Conservation (phyloP, 35 echinoderm and acorn worm genomes). For the Lytechinus pictus region DNA sequence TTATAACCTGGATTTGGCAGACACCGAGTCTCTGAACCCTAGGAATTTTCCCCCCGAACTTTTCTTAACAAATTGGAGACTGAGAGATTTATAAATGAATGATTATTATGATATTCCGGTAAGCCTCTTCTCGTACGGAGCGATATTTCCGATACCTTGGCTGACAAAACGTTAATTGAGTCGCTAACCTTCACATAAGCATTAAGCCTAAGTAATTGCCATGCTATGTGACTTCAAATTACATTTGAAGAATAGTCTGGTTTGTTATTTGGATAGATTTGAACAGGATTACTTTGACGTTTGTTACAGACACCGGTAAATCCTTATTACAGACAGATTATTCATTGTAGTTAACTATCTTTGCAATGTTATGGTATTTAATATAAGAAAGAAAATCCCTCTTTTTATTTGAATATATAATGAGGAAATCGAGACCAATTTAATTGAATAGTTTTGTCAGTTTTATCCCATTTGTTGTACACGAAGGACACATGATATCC, state of each 20-base stretch:
- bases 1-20: not conserved
- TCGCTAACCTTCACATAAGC: not conserved
- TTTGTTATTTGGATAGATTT: not conserved
- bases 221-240: not conserved
- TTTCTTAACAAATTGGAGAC: not conserved
- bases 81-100: not conserved
- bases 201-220: constrained; percentile 13
- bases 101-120: not conserved
- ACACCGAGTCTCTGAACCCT: not conserved
- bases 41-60: not conserved
- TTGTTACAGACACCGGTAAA: not conserved
- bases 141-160: not conserved
- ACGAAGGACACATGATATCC: not conserved
- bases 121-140: not conserved
- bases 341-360: not conserved
- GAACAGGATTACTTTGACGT: not conserved
- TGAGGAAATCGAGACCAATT: not conserved
- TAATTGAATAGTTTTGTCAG: not conserved
- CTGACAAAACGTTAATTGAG: not conserved
- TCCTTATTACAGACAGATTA: not conserved
- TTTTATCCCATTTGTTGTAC: not conserved
- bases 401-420: not conserved
- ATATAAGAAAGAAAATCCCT: not conserved
- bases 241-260: not conserved
- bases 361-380: not conserved